Evolutionary conservation across 2,888 invertebrate genomes (phyloP).

Genomic region (Pecten maximus): DNA sequence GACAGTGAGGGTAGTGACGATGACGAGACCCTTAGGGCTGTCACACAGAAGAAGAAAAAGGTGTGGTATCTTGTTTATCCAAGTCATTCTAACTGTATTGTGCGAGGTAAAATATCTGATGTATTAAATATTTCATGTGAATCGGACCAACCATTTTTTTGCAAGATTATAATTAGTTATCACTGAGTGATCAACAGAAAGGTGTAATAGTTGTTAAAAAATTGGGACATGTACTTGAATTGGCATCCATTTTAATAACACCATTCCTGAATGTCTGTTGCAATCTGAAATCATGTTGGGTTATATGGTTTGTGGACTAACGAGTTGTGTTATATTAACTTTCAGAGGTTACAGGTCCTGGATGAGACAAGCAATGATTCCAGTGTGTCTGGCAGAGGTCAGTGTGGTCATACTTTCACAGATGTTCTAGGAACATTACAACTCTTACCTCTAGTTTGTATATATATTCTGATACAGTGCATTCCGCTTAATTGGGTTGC

Average conservation of each 20-base stretch:
- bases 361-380: slow-evolving; percentile 46
- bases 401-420: slow-evolving; percentile 11
- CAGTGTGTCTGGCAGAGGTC: not conserved
- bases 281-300: not conserved
- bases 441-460: too few species aligned
- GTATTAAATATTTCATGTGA: not conserved
- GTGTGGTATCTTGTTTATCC: not conserved
- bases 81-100: not conserved
- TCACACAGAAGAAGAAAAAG: slow-evolving; percentile 41
- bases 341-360: slow-evolving; percentile 35
- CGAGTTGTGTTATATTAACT: not conserved
- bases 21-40: not conserved
- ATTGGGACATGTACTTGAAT: too few species aligned
- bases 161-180: too few species aligned
- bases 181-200: too few species aligned
- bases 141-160: not conserved
- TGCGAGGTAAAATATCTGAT: too few species aligned
- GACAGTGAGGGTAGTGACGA: slow-evolving; percentile 16
- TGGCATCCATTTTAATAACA: too few species aligned
- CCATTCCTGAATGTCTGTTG: too few species aligned
- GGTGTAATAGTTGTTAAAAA: too few species aligned
- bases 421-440: not conserved
- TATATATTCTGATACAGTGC: too few species aligned
- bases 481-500: too few species aligned
- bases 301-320: not conserved